Percentiles rank a stretch among this genome's conserved stretches.
Conservation (phyloP, 2,888 invertebrate genomes). For the Hydraecia micacea region DNA sequence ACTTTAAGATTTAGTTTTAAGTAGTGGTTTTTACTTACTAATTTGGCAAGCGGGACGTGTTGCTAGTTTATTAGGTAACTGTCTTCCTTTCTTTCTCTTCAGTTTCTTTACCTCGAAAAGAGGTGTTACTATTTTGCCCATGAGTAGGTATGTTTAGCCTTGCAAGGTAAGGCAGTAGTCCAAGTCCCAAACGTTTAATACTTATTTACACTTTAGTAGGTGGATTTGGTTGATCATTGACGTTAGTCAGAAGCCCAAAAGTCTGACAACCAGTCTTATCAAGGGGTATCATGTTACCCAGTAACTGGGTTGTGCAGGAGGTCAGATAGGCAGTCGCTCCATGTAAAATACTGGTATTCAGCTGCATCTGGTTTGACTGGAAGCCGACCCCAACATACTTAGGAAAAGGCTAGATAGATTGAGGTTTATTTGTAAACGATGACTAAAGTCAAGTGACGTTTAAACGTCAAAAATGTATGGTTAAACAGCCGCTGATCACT, state of each 20-base stretch:
- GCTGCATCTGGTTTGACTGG: neutral
- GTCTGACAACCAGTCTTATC: neutral
- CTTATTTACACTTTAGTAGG: neutral
- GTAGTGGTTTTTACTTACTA: constrained; percentile 15
- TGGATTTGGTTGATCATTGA: neutral
- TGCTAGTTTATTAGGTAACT: constrained; percentile 2
- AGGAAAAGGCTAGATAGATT: neutral
- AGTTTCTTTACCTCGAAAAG: no score
- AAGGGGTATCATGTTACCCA: neutral
- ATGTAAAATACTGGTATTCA: neutral
- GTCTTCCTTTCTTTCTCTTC: neutral
- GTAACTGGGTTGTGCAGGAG: neutral
- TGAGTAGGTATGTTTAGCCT: no score
- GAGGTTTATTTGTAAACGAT: neutral
- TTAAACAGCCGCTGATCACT: neutral
- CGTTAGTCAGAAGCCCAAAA: neutral
- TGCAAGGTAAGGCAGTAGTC: no score
- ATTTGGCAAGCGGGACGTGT: constrained; percentile 22
- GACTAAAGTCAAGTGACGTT: no score
- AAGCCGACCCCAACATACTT: neutral
- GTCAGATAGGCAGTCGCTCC: neutral
- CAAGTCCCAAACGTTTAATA: neutral
- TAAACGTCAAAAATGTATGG: neutral
- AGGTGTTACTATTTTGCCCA: neutral
- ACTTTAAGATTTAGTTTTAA: constrained; percentile 12